phyloP scores from a whole-genome alignment of 1,140 invertebrate species.

The Temnothorax curvispinosus region DNA sequence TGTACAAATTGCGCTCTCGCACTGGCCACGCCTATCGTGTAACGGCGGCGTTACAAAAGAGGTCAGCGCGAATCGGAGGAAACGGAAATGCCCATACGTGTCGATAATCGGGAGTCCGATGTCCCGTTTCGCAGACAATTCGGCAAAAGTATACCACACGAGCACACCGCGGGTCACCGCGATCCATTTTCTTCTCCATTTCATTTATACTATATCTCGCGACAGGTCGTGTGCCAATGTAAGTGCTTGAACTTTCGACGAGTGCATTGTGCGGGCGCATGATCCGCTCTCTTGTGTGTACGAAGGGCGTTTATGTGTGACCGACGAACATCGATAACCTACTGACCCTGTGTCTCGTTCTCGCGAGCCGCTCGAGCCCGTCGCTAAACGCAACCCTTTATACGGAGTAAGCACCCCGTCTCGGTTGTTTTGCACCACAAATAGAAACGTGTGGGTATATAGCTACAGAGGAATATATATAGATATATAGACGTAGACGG shows the following conservation, averaged over 20 bases:
- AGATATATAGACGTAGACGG: not conserved
- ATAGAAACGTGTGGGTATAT: not conserved
- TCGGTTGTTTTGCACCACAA: constrained; percentile 34
- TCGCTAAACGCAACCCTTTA: constrained; percentile 40
- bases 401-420: constrained; percentile 23
- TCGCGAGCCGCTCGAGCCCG: constrained; percentile 52
- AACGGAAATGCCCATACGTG: constrained; percentile 35
- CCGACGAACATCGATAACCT: constrained; percentile 77
- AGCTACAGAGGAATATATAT: not conserved
- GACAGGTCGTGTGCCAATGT: not conserved
- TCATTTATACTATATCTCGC: not conserved
- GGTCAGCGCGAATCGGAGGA: constrained; percentile 40
- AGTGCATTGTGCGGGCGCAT: not conserved
- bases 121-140: not conserved
- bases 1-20: constrained; percentile 38
- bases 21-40: constrained; percentile 47
- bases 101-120: constrained; percentile 19
- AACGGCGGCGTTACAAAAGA: constrained; percentile 52
- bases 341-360: constrained; percentile 72
- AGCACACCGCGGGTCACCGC: not conserved
- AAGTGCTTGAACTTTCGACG: not conserved
- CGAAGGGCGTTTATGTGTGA: constrained; percentile 14
- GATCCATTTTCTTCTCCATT: not conserved
- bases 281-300: not conserved
- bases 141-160: not conserved